Evolutionary conservation across 2,113 vertebrate genomes (phyloP).

Genomic region (Motacilla alba): DNA sequence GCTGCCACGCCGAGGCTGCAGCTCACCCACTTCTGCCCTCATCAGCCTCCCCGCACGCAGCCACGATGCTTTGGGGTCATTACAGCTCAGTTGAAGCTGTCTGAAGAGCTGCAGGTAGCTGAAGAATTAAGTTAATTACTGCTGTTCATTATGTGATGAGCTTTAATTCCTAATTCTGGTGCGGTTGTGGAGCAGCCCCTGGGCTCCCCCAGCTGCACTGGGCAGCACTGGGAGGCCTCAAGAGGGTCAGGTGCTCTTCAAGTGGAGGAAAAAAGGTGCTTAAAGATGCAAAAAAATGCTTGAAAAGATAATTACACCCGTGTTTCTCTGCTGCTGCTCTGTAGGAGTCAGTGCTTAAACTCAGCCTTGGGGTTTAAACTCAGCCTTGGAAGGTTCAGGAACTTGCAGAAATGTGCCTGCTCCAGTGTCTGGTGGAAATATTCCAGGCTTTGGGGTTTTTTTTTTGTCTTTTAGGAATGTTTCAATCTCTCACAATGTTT

Average conservation of each 20-base stretch:
- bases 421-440: background rate
- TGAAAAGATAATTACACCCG: background rate
- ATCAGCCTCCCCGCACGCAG: background rate
- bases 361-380: background rate
- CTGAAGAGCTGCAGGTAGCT: background rate
- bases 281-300: background rate
- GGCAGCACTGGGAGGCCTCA: background rate
- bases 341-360: background rate
- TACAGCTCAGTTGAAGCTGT: background rate
- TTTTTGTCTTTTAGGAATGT: background rate
- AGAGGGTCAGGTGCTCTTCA: background rate
- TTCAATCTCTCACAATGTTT: background rate
- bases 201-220: background rate
- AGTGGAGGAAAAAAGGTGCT: background rate
- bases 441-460: background rate
- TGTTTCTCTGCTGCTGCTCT: background rate
- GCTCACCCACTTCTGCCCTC: background rate
- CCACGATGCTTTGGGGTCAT: background rate
- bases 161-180: background rate
- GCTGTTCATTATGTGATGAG: background rate
- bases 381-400: background rate
- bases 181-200: background rate
- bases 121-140: background rate
- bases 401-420: background rate
- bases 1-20: background rate